Conservation (phyloP, 2,888 invertebrate species). For the Rutpela maculata region DNA sequence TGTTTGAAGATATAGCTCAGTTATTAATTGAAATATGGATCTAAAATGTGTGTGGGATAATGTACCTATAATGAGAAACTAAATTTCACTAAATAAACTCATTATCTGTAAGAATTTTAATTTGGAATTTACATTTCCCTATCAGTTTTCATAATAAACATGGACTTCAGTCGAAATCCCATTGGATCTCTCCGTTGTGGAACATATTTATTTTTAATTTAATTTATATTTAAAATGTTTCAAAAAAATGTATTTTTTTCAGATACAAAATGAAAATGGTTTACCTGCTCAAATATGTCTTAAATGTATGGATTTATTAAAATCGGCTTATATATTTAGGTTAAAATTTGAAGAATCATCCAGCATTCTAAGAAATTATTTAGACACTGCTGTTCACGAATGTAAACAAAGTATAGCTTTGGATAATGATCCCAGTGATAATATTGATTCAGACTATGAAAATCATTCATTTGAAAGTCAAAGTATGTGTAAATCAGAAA, state of each 20-base stretch:
- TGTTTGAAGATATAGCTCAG: no score
- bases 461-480: neutral
- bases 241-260: constrained; percentile 31
- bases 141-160: no score
- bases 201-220: no score
- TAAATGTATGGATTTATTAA: constrained; percentile 57
- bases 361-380: constrained; percentile 55
- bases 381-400: constrained; percentile 51
- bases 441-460: constrained; percentile 13
- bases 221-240: no score
- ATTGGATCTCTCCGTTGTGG: no score
- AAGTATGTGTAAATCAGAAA: neutral
- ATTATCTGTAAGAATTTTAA: no score
- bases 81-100: no score
- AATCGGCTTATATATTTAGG: constrained; percentile 59
- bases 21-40: no score
- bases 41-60: no score
- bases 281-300: constrained; percentile 58
- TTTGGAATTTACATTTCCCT: no score
- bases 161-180: no score
- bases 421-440: neutral
- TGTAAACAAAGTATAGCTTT: constrained; percentile 3
- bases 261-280: constrained; percentile 52
- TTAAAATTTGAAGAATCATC: constrained; percentile 60
- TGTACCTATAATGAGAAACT: no score